Conservation (phyloP, 2,797 vertebrate genomes). For the Semaprochilodus insignis region DNA sequence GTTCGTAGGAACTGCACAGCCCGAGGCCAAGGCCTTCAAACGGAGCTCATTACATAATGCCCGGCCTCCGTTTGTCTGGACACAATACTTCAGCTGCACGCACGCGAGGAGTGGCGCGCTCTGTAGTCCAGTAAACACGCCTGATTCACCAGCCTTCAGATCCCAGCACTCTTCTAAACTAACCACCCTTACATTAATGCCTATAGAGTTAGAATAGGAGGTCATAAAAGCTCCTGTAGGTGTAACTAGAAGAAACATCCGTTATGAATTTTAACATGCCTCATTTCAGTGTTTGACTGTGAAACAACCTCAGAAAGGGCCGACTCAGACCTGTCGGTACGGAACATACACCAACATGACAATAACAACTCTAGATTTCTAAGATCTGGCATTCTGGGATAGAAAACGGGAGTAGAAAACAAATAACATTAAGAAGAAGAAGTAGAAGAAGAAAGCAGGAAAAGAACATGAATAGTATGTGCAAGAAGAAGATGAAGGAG, state of each 20-base stretch:
- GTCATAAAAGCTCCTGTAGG: too few species aligned
- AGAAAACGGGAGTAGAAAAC: background rate
- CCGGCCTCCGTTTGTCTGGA: slow-evolving; percentile 25
- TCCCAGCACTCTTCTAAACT: background rate
- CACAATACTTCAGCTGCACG: slow-evolving; percentile 3
- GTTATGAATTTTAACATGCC: too few species aligned
- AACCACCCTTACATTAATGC: too few species aligned
- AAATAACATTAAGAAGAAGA: background rate
- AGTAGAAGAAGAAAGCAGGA: background rate
- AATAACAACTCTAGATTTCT: too few species aligned
- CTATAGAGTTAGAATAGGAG: too few species aligned
- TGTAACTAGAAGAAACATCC: too few species aligned
- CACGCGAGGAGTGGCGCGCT: background rate
- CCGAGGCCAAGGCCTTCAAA: slow-evolving; percentile 21
- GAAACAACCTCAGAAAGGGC: too few species aligned
- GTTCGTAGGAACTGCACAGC: background rate
- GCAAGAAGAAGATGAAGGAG: background rate
- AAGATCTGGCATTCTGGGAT: too few species aligned
- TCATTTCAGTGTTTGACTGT: too few species aligned
- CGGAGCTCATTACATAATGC: slow-evolving; percentile 25
- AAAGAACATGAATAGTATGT: background rate
- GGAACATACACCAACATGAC: too few species aligned
- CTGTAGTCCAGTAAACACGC: background rate
- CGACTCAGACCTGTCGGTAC: too few species aligned
- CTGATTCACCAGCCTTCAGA: slow-evolving; percentile 19